Conservation (phyloP, 2,113 vertebrate genomes). For the Crypturellus undulatus region DNA sequence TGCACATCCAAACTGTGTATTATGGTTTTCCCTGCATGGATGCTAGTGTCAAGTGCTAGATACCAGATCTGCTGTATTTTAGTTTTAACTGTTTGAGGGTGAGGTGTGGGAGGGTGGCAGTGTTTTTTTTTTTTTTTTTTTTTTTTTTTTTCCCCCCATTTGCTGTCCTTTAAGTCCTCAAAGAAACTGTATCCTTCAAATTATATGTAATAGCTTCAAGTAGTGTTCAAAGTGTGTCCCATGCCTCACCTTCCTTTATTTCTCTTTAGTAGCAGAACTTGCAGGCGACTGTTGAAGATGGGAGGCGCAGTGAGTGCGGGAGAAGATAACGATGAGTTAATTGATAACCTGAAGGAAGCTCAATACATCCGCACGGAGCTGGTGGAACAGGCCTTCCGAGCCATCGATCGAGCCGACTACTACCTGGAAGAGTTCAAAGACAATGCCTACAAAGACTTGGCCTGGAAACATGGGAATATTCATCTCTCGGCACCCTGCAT, state of each 20-base stretch:
- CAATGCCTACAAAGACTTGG: constrained; percentile 97
- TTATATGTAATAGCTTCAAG: not conserved
- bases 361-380: constrained; percentile 94
- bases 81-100: not conserved
- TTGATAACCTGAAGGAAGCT: constrained; percentile 96
- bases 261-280: not conserved
- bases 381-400: constrained; percentile 94
- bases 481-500: constrained; percentile 97
- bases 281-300: constrained; percentile 77
- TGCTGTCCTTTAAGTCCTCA: not conserved
- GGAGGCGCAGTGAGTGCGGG: constrained; percentile 96
- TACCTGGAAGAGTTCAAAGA: constrained; percentile 97
- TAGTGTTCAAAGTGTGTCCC: not conserved
- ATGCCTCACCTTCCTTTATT: not conserved
- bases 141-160: too few relatives aligned
- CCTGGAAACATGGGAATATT: constrained; percentile 97
- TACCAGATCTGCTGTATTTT: not conserved
- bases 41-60: not conserved
- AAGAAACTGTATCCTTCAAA: not conserved
- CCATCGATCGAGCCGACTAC: constrained; percentile 94
- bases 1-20: not conserved
- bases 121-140: not conserved
- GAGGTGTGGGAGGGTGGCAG: not conserved
- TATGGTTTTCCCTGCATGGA: not conserved
- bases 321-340: constrained; percentile 96